Percentiles rank a stretch among this genome's conserved stretches.
Evolutionary conservation across 1,140 invertebrate species (phyloP).

Genomic region (Cylas formicarius): DNA sequence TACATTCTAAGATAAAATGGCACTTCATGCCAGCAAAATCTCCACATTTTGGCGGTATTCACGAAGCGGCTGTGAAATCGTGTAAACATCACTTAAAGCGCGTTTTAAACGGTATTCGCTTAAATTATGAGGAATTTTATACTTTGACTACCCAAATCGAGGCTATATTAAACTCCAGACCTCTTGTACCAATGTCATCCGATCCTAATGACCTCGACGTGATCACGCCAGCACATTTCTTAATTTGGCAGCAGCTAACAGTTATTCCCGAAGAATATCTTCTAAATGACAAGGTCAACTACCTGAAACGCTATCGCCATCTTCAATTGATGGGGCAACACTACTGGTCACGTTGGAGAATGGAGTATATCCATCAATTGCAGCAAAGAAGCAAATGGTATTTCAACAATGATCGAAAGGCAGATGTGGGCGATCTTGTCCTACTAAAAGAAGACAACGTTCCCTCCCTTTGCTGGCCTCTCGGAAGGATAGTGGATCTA

Average conservation of each 20-base stretch:
- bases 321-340: constrained; percentile 25
- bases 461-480: constrained; percentile 25
- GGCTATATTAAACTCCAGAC: constrained; percentile 32
- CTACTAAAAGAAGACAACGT: constrained; percentile 23
- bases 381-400: constrained; percentile 26
- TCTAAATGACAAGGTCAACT: constrained; percentile 13
- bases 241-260: constrained; percentile 31
- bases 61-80: constrained; percentile 35
- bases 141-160: constrained; percentile 32
- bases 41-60: constrained; percentile 38
- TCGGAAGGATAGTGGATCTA: constrained; percentile 33
- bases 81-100: constrained; percentile 25
- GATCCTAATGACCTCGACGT: constrained; percentile 29
- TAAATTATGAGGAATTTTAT: constrained; percentile 35
- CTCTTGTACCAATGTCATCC: constrained; percentile 19
- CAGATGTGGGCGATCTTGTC: constrained; percentile 16
- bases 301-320: constrained; percentile 25
- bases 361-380: constrained; percentile 27
- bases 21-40: constrained; percentile 38
- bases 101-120: constrained; percentile 22
- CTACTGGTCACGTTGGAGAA: constrained; percentile 29
- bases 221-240: constrained; percentile 37
- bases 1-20: constrained; percentile 28
- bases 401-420: not conserved
- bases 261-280: constrained; percentile 33